Evolutionary conservation across 1,140 invertebrate species (phyloP).

Genomic region (Dryas iulia): DNA sequence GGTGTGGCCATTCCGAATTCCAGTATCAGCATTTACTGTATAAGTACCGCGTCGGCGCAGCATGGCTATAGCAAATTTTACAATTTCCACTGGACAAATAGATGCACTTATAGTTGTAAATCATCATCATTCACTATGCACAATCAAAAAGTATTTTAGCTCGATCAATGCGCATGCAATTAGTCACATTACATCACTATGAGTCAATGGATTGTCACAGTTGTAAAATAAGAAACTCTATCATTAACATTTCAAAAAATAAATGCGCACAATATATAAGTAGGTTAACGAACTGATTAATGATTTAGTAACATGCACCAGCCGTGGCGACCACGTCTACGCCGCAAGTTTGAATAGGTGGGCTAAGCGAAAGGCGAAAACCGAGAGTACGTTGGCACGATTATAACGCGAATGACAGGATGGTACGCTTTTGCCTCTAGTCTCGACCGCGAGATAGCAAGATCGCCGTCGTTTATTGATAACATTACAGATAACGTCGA

Average conservation of each 20-base stretch:
- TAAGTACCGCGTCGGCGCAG: conserved; percentile 67
- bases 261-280: conserved; percentile 3
- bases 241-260: neutral
- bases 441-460: conserved; percentile 62
- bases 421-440: conserved; percentile 56
- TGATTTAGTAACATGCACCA: conserved; percentile 27
- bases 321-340: conserved; percentile 20
- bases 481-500: conserved; percentile 60
- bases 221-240: neutral
- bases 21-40: conserved; percentile 62
- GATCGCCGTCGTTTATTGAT: conserved; percentile 69
- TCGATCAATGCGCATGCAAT: neutral
- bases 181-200: conserved; percentile 17
- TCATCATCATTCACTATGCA: conserved; percentile 30
- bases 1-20: conserved; percentile 38
- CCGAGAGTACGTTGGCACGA: conserved; percentile 68
- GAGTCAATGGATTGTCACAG: neutral
- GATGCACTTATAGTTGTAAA: conserved; percentile 37
- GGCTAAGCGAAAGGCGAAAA: conserved; percentile 67
- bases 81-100: conserved; percentile 28
- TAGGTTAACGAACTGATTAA: conserved; percentile 22
- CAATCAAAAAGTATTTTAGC: neutral
- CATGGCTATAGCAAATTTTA: conserved; percentile 44
- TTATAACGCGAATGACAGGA: conserved; percentile 67
- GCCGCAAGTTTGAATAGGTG: conserved; percentile 45